A percentile compares a stretch with the other conserved stretches of the same genome.
These are phyloP conservation scores for Lasioglossum zephyrum DNA, from an alignment of 2,888 invertebrate genomes.

Conservation along the genomic window DNA sequence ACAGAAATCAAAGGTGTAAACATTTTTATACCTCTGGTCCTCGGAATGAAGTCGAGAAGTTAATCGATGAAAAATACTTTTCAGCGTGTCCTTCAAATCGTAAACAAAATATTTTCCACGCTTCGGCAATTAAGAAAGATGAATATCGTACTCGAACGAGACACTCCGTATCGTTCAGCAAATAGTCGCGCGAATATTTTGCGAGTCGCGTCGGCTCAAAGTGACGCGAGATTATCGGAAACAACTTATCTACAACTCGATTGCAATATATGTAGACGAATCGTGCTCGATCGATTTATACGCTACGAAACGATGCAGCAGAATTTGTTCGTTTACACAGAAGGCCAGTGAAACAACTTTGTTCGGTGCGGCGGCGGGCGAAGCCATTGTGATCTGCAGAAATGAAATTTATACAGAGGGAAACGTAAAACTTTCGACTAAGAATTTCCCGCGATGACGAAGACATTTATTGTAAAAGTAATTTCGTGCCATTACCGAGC, in stretches of 20 bases:
- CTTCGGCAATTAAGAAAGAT: background rate
- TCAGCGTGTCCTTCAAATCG: background rate
- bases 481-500: background rate
- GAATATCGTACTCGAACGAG: background rate
- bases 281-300: background rate
- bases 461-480: slow-evolving; percentile 10
- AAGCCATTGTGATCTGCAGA: background rate
- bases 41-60: background rate
- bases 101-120: background rate
- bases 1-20: background rate
- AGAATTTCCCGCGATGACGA: background rate
- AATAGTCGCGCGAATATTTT: background rate
- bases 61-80: background rate
- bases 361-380: background rate
- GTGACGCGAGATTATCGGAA: background rate
- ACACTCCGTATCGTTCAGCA: background rate
- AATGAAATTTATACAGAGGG: background rate
- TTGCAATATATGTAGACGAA: background rate
- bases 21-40: background rate
- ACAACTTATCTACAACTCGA: background rate
- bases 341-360: background rate
- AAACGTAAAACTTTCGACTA: slow-evolving; percentile 3
- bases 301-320: background rate
- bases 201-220: background rate
- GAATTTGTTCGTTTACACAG: background rate